Evolutionary conservation across 2,113 vertebrate genomes (phyloP), one percentile per base, ranked within the genome.

Genomic region (Mastomys natalensis): DNA sequence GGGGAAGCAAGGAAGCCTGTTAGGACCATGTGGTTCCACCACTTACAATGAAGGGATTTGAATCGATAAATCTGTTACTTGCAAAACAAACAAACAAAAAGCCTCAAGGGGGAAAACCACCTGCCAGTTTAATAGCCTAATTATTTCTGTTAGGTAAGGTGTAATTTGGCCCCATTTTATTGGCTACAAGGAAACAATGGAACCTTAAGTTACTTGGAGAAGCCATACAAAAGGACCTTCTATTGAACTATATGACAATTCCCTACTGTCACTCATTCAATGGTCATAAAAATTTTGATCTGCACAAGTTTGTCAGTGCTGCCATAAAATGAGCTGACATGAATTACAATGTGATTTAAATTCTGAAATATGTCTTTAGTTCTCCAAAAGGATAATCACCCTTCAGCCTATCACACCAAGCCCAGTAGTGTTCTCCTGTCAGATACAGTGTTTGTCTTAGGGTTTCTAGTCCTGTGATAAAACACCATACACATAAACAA

Each of bases 151-250:
- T 74, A 73, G 40, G 64, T 74, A 82, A 87, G 37, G 10, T 60
- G 22, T 45, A 84, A 93, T 76, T 72, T 95, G 89, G 62, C 45
- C 60, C 93, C 62, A 78, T 92, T 81, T 97, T 93, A 95, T 87
- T 91, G 95, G 31, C 81, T 17, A 37, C 40, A 40, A 93, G 64
- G 29, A 96, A 97, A 95, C 90, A 68, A 93, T 78, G n/a, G 62
- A 91, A 87, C 24, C 45, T 81, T 96, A 94, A 51, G 87, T 62
- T 92, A 48, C 31, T 87, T 9, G 55, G 53, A 94, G 76, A 94
- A 89, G 88, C 53, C 29, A 16, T n/a, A 88, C 60, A 88, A 96
- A 93, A 89, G 64, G 78, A 87, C 93, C 17, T 93, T 91, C 89
- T 62, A 68, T 34, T 94, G 91, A 97, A 43, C 34, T 72, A 31